Percentiles rank a stretch among this genome's conserved stretches.
Conservation (phyloP, 2,797 vertebrate genomes). For the Poeciliopsis gracilis region DNA sequence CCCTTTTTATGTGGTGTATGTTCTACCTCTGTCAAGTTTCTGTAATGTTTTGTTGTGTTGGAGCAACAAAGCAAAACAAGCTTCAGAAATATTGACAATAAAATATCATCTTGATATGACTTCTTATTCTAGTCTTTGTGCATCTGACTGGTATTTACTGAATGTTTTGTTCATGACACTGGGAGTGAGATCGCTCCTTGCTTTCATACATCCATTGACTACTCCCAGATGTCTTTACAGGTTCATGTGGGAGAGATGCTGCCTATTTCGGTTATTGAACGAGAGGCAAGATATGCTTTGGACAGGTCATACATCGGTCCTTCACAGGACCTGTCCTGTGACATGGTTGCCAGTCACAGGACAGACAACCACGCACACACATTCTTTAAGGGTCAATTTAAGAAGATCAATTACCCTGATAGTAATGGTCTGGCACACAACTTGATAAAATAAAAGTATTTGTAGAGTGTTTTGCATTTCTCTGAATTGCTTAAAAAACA, state of each 20-base stretch:
- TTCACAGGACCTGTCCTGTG: too few relatives aligned
- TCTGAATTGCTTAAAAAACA: background rate
- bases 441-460: background rate
- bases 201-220: background rate
- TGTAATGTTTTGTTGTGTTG: background rate
- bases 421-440: background rate
- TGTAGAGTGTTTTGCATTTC: background rate
- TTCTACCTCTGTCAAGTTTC: background rate
- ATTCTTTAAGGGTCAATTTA: background rate
- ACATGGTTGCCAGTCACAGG: background rate
- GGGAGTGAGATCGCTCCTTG: background rate
- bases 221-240: background rate
- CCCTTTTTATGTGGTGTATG: background rate
- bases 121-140: background rate
- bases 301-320: background rate
- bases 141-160: background rate
- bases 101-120: background rate
- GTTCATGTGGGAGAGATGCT: background rate
- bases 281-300: background rate
- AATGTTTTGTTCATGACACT: background rate
- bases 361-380: background rate
- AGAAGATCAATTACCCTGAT: background rate
- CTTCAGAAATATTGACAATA: background rate
- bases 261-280: background rate
- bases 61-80: background rate